These are phyloP conservation scores for Megalonaias nervosa DNA, from an alignment of 1,140 invertebrate species.

Conservation along the genomic window DNA sequence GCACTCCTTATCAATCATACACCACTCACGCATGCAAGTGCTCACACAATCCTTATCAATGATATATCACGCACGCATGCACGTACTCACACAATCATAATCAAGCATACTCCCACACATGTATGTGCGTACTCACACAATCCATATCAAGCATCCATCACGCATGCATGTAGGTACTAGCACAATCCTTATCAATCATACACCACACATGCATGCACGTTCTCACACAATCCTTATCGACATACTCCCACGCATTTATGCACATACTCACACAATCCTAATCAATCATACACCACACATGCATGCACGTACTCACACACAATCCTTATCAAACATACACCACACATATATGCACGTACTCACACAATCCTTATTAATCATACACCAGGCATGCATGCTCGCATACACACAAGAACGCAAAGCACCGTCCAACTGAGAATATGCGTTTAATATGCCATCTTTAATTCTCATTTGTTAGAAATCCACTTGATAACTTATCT, in stretches of 20 bases:
- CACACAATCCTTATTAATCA: not conserved
- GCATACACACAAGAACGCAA: not conserved
- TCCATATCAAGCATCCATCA: too few relatives aligned
- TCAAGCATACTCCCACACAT: too few relatives aligned
- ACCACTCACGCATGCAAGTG: too few relatives aligned
- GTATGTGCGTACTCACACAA: too few relatives aligned
- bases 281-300: too few relatives aligned
- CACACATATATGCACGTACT: not conserved
- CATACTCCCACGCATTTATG: not conserved
- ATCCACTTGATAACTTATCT: not conserved
- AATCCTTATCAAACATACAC: not conserved
- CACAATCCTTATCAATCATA: too few relatives aligned
- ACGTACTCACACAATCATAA: too few relatives aligned
- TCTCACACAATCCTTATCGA: not conserved
- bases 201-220: too few relatives aligned
- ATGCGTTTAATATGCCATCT: not conserved
- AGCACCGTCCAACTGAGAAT: not conserved
- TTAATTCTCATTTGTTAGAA: not conserved
- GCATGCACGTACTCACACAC: not conserved
- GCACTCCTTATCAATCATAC: too few relatives aligned
- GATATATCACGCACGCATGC: too few relatives aligned
- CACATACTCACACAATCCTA: not conserved
- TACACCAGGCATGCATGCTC: not conserved
- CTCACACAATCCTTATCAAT: too few relatives aligned
- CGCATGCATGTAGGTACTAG: too few relatives aligned